A percentile compares a stretch with the other conserved stretches of the same genome.
These are phyloP conservation scores for Cyrtodaria siliqua DNA, from an alignment of 2,888 invertebrate species.

Conservation along the genomic window DNA sequence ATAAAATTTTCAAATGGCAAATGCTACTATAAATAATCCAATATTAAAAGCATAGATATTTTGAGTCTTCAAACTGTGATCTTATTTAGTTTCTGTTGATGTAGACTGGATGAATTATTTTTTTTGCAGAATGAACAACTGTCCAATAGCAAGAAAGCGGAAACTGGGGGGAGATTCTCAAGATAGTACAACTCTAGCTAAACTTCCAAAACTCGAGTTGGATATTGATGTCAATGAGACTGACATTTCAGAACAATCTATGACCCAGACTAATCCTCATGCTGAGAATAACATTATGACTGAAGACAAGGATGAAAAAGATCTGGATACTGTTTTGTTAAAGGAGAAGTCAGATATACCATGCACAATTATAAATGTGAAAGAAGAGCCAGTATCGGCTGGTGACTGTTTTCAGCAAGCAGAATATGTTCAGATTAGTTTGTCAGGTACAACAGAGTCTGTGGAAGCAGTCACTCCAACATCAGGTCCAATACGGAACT, in stretches of 20 bases:
- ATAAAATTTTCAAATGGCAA: too few relatives aligned
- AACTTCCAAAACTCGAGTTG: slow-evolving; percentile 5
- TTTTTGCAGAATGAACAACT: slow-evolving; percentile 34
- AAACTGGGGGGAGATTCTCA: background rate
- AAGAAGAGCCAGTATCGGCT: slow-evolving; percentile 34
- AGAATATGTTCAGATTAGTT: slow-evolving; percentile 93
- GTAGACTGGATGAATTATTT: background rate
- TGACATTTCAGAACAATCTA: background rate
- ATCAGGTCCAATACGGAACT: too few relatives aligned
- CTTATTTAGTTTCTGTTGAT: too few relatives aligned
- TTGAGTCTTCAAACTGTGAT: background rate
- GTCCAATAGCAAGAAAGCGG: slow-evolving; percentile 50
- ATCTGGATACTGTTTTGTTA: slow-evolving; percentile 21
- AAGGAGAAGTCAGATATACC: slow-evolving; percentile 45
- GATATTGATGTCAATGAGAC: too few relatives aligned
- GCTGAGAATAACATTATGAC: background rate
- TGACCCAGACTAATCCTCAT: background rate
- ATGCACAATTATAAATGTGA: slow-evolving; percentile 33
- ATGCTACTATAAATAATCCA: too few relatives aligned
- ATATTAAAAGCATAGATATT: too few relatives aligned
- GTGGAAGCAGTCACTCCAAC: background rate
- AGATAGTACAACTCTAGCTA: background rate
- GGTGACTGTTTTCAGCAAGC: slow-evolving; percentile 92
- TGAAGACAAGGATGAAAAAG: slow-evolving; percentile 15
- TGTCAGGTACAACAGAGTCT: slow-evolving; percentile 89